Conservation (phyloP, 2,888 invertebrate genomes). For the Endotricha flammealis region DNA sequence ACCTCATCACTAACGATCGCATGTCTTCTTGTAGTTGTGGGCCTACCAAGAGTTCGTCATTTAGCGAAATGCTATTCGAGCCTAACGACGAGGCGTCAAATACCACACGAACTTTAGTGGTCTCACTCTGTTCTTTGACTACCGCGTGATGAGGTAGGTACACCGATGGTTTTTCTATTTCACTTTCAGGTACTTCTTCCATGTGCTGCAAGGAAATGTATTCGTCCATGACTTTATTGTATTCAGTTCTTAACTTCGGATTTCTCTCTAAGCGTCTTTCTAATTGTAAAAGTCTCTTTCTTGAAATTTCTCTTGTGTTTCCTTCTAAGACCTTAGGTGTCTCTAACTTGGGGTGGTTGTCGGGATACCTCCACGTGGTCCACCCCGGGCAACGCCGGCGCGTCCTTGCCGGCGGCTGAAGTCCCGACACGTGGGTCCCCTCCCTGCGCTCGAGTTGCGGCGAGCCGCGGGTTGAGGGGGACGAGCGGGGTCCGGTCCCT, state of each 20-base stretch:
- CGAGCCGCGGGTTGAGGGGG: no score
- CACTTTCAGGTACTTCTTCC: constrained; percentile 8
- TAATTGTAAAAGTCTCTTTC: constrained; percentile 7
- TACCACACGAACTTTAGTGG: constrained; percentile 11
- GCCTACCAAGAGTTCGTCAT: constrained; percentile 14
- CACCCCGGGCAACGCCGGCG: no score
- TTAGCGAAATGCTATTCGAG: constrained; percentile 12
- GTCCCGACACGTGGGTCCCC: no score
- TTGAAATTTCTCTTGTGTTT: constrained; percentile 5
- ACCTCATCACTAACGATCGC: constrained; percentile 11
- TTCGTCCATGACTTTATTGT: constrained; percentile 9
- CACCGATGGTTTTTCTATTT: constrained; percentile 3
- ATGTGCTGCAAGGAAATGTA: constrained; percentile 7
- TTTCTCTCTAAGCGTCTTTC: constrained; percentile 6
- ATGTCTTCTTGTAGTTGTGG: constrained; percentile 14
- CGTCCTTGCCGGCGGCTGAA: no score
- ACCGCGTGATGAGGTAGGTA: constrained; percentile 15
- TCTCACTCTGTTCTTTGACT: constrained; percentile 9
- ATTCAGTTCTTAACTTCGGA: constrained; percentile 2
- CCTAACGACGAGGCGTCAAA: constrained; percentile 13
- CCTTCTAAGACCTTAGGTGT: constrained; percentile 1
- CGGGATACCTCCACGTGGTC: no score
- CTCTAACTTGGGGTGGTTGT: no score
- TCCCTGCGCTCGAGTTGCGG: no score
- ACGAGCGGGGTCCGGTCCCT: no score